Percentiles rank a stretch among this genome's conserved stretches.
These are phyloP conservation scores for Porites cylindrica DNA, from an alignment of 92 coral and sea anemone genomes.

Conservation along the genomic window DNA sequence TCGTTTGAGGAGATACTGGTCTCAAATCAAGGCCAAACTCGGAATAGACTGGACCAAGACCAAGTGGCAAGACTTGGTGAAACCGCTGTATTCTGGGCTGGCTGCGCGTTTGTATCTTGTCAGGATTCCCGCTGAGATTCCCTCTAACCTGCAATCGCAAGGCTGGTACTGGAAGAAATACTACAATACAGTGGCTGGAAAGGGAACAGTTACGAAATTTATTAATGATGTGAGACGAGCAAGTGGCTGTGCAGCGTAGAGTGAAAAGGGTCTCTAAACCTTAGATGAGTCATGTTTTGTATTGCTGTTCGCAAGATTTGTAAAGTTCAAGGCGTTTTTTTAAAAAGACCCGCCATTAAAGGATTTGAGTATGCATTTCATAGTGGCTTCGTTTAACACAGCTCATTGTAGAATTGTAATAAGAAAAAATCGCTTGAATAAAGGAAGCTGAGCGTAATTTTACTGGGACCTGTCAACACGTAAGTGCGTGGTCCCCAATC, in stretches of 20 bases:
- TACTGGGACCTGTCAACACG: no score
- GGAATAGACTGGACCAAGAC: conserved; percentile 75
- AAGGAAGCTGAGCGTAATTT: no score
- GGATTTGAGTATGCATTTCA: no score
- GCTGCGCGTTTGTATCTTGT: conserved; percentile 81
- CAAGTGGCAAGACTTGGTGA: conserved; percentile 60
- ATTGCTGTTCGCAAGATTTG: no score
- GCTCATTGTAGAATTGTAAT: no score
- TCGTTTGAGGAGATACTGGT: conserved; percentile 56
- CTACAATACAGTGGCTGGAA: conserved; percentile 75
- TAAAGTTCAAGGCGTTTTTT: neutral
- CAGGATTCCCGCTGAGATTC: conserved; percentile 60
- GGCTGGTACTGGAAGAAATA: conserved; percentile 78
- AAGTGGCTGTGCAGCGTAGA: conserved; percentile 61
- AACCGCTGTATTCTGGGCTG: conserved; percentile 83
- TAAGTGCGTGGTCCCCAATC: no score
- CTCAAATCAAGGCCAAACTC: conserved; percentile 21
- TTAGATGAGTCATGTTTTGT: neutral
- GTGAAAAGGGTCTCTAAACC: neutral
- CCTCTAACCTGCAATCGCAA: conserved; percentile 58
- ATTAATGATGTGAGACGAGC: conserved; percentile 67
- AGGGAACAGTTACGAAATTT: conserved; percentile 75
- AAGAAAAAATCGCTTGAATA: no score
- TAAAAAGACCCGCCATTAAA: neutral
- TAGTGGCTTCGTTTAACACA: no score